Percentiles rank a stretch among this genome's conserved stretches.
phyloP scores from a whole-genome alignment of 2,113 vertebrate species.

The Callorhinus ursinus region DNA sequence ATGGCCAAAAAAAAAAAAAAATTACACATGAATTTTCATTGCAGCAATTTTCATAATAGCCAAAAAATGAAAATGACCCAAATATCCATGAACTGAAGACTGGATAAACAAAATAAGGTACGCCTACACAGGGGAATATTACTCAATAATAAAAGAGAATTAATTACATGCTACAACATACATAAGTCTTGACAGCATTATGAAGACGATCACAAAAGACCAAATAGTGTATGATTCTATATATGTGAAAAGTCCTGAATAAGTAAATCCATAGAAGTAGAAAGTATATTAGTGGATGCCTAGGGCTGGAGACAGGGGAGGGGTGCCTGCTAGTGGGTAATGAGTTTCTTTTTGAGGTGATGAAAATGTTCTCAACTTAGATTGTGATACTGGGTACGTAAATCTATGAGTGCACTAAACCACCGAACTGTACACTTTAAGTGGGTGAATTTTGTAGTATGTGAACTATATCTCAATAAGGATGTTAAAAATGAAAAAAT shows the following conservation, averaged over 20 bases:
- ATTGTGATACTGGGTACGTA: background rate
- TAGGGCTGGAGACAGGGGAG: background rate
- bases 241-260: background rate
- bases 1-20: background rate
- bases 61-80: background rate
- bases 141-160: background rate
- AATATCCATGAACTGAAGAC: background rate
- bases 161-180: background rate
- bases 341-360: background rate
- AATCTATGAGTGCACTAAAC: background rate
- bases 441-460: background rate
- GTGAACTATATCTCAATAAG: constrained; percentile 41
- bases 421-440: background rate
- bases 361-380: constrained; percentile 30
- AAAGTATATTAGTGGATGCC: background rate
- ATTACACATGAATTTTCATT: background rate
- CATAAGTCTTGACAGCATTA: background rate
- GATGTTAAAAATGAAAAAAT: background rate
- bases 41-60: background rate
- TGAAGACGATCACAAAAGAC: background rate
- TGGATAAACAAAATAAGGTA: background rate
- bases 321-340: background rate
- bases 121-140: background rate
- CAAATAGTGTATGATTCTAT: background rate
- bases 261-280: background rate